phyloP scores from a whole-genome alignment of 2,888 invertebrate species.

The Temnothorax ravouxi region DNA sequence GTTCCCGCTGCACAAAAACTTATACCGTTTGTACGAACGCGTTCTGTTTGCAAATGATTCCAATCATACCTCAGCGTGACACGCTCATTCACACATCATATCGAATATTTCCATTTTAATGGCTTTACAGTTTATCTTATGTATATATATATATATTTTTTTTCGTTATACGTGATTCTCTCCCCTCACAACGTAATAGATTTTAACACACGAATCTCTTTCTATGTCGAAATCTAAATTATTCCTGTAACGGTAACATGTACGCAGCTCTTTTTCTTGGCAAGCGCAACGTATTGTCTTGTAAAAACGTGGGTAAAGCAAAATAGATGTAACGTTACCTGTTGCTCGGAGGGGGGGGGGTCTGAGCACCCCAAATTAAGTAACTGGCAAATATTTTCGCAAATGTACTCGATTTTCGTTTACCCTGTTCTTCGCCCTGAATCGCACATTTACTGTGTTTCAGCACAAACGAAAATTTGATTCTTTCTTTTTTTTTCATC shows the following conservation, averaged over 20 bases:
- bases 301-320: constrained; percentile 62
- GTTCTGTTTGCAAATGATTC: not conserved
- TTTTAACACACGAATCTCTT: constrained; percentile 36
- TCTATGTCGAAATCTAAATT: constrained; percentile 59
- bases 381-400: constrained; percentile 27
- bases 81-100: constrained; percentile 26
- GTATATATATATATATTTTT: constrained; percentile 12
- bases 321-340: constrained; percentile 63
- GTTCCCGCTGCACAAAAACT: constrained; percentile 8
- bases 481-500: not conserved
- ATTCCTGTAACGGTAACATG: constrained; percentile 65
- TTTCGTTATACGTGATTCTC: not conserved
- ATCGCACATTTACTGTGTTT: constrained; percentile 14
- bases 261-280: constrained; percentile 61
- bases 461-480: not conserved
- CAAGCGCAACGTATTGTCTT: constrained; percentile 71
- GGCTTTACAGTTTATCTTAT: constrained; percentile 17
- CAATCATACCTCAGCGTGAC: not conserved
- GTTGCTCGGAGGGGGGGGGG: constrained; percentile 7
- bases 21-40: not conserved
- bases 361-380: not conserved
- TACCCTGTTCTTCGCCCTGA: constrained; percentile 45
- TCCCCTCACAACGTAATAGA: constrained; percentile 31
- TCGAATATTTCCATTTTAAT: constrained; percentile 14
- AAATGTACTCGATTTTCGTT: constrained; percentile 41